Conservation (phyloP, 1,140 invertebrate genomes). For the Drosophila mauritiana region DNA sequence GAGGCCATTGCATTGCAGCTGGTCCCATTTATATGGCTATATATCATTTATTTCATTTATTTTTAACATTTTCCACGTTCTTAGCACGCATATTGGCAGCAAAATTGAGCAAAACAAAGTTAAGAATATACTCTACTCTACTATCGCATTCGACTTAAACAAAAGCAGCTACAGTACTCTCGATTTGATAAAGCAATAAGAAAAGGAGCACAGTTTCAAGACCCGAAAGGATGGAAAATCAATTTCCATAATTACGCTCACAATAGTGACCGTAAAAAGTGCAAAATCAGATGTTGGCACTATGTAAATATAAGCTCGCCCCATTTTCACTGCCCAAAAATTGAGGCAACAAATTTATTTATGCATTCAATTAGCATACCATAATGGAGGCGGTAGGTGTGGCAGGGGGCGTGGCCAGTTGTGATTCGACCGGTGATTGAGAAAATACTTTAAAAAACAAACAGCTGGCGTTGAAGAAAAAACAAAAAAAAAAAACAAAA, state of each 20-base stretch:
- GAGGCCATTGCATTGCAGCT: slow-evolving; percentile 1
- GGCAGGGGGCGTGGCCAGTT: slow-evolving; percentile 1
- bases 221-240: not conserved
- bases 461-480: slow-evolving; percentile 14
- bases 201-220: not conserved
- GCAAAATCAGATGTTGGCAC: slow-evolving; percentile 19
- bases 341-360: slow-evolving; percentile 14
- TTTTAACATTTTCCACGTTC: not conserved
- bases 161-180: no score
- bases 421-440: slow-evolving; percentile 26
- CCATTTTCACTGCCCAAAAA: slow-evolving; percentile 16
- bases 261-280: slow-evolving; percentile 17
- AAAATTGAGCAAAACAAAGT: not conserved
- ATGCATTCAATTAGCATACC: slow-evolving; percentile 42
- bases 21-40: not conserved
- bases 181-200: not conserved
- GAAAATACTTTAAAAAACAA: slow-evolving; percentile 47
- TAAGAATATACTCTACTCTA: no score
- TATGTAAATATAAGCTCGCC: slow-evolving; percentile 4
- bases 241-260: slow-evolving; percentile 18
- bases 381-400: not conserved
- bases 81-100: not conserved
- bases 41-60: slow-evolving; percentile 12
- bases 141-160: not conserved
- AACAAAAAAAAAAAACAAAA: not conserved